These are phyloP conservation scores for Cylindroiulus punctatus DNA, from an alignment of 2,888 invertebrate genomes.

Conservation along the genomic window DNA sequence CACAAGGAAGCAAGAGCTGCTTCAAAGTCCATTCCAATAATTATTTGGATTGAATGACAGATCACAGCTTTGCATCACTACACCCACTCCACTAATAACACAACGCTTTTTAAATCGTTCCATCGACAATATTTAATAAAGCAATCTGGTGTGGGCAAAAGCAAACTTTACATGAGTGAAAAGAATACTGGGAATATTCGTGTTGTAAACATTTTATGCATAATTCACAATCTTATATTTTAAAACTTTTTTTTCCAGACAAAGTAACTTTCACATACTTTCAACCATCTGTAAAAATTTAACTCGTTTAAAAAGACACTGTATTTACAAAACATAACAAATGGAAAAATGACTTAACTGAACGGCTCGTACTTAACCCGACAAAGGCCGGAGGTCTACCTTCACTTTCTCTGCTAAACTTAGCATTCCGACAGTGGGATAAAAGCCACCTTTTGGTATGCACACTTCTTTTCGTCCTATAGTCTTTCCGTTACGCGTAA, in stretches of 20 bases:
- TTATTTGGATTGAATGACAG: no score
- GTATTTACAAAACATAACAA: constrained; percentile 49
- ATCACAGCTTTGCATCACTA: no score
- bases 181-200: neutral
- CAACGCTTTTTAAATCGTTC: no score
- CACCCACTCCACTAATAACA: no score
- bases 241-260: neutral
- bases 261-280: neutral
- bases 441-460: constrained; percentile 70
- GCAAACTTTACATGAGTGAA: constrained; percentile 7
- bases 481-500: constrained; percentile 69
- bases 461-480: constrained; percentile 68
- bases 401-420: constrained; percentile 69
- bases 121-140: constrained; percentile 41
- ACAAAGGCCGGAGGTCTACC: constrained; percentile 69
- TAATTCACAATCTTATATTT: constrained; percentile 9
- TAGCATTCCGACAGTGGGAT: constrained; percentile 70
- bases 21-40: no score
- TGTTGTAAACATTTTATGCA: neutral
- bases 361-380: constrained; percentile 66
- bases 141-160: constrained; percentile 22
- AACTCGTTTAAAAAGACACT: constrained; percentile 35
- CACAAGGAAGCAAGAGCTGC: no score
- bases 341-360: constrained; percentile 28
- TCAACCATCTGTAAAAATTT: constrained; percentile 32